Percentiles rank a stretch among this genome's conserved stretches.
phyloP scores from a whole-genome alignment of 2,797 vertebrate genomes.

The Myotis myotis region DNA sequence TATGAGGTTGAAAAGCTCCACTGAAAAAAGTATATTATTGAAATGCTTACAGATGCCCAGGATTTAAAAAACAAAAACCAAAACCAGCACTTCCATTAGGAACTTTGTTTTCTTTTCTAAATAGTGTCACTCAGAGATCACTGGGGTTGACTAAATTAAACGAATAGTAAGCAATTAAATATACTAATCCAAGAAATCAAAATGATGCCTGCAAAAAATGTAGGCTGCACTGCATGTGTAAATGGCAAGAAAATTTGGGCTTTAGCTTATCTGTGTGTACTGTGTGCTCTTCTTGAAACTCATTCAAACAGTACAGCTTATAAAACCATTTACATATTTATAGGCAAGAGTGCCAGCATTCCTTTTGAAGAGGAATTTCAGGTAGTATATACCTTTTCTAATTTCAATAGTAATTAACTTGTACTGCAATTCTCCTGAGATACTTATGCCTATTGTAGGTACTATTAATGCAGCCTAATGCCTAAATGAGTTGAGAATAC shows the following conservation, averaged over 20 bases:
- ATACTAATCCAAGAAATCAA: conserved; percentile 72
- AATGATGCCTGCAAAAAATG: conserved; percentile 77
- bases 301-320: conserved; percentile 70
- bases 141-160: conserved; percentile 76
- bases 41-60: conserved; percentile 40
- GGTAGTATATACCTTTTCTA: conserved; percentile 73
- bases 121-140: conserved; percentile 47
- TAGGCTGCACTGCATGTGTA: conserved; percentile 73
- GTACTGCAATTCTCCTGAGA: conserved; percentile 76
- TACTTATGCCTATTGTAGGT: conserved; percentile 66
- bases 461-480: conserved; percentile 70
- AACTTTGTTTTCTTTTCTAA: conserved; percentile 49
- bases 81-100: neutral
- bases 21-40: conserved; percentile 22
- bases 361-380: conserved; percentile 17
- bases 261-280: conserved; percentile 75
- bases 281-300: conserved; percentile 67
- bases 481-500: conserved; percentile 68
- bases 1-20: conserved; percentile 13
- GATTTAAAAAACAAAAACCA: neutral
- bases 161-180: conserved; percentile 73
- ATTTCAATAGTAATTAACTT: conserved; percentile 81
- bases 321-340: conserved; percentile 77
- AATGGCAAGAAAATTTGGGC: conserved; percentile 73
- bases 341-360: neutral